A percentile compares a stretch with the other conserved stretches of the same genome.
Evolutionary conservation across 2,888 invertebrate genomes (phyloP).

Genomic region (Drosophila testacea): DNA sequence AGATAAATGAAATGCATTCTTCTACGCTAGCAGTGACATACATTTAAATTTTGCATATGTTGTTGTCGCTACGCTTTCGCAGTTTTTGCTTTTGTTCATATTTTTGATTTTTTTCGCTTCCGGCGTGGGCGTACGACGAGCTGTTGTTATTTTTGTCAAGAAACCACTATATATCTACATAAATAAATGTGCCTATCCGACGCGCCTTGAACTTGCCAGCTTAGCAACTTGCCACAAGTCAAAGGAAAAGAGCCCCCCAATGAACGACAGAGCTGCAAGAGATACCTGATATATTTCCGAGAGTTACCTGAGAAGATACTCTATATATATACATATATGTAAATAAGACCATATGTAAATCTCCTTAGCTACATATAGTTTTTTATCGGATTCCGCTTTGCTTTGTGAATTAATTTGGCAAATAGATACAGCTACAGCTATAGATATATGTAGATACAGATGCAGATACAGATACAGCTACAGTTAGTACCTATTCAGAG

Average conservation of each 20-base stretch:
- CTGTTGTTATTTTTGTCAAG: constrained; percentile 56
- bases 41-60: constrained; percentile 51
- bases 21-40: constrained; percentile 64
- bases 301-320: constrained; percentile 12
- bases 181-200: constrained; percentile 9
- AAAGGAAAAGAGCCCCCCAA: constrained; percentile 9
- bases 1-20: constrained; percentile 56
- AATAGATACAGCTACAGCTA: constrained; percentile 44
- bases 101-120: constrained; percentile 41
- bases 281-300: constrained; percentile 6
- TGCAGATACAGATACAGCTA: constrained; percentile 15
- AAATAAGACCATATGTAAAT: constrained; percentile 23
- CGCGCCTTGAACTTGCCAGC: constrained; percentile 67
- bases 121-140: constrained; percentile 57
- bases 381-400: constrained; percentile 28
- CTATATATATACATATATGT: constrained; percentile 14
- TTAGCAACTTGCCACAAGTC: constrained; percentile 48
- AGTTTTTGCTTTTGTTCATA: constrained; percentile 32
- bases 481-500: constrained; percentile 26
- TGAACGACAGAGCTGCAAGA: not conserved
- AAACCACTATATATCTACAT: constrained; percentile 22
- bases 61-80: constrained; percentile 21
- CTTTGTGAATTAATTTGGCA: constrained; percentile 60
- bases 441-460: constrained; percentile 9
- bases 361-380: constrained; percentile 15